phyloP scores from a whole-genome alignment of 2,888 invertebrate genomes.

The Xanthia togata region DNA sequence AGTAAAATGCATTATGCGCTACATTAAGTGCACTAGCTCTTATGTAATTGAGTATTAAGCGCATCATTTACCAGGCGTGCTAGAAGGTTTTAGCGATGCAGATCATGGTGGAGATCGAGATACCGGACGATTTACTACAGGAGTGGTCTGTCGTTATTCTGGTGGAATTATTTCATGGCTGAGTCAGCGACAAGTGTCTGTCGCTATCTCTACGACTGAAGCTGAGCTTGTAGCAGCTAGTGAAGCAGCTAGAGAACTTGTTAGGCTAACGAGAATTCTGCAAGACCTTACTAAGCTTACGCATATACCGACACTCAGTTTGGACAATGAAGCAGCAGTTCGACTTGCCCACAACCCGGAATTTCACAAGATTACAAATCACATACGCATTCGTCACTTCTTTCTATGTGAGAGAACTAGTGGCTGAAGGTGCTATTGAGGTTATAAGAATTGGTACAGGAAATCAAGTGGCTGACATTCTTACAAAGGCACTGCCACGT shows the following conservation, averaged over 20 bases:
- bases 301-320: neutral
- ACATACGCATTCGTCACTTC: neutral
- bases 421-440: neutral
- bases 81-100: no score
- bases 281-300: neutral
- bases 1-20: no score
- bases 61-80: no score
- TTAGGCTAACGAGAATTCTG: neutral
- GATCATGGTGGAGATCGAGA: no score
- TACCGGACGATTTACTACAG: no score
- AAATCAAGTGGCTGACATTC: neutral
- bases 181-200: no score
- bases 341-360: constrained; percentile 2
- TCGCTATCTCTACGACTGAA: constrained; percentile 1
- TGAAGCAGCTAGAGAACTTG: constrained; percentile 1
- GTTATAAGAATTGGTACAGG: neutral
- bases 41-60: no score
- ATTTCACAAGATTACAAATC: neutral
- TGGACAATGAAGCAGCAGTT: neutral
- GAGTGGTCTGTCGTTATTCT: no score
- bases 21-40: no score
- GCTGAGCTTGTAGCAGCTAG: constrained; percentile 1
- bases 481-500: constrained; percentile 2
- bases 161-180: no score
- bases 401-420: neutral